Base-by-base conservation (phyloP, 2,113 vertebrate genomes). In the Xyrauchen texanus region DNA sequence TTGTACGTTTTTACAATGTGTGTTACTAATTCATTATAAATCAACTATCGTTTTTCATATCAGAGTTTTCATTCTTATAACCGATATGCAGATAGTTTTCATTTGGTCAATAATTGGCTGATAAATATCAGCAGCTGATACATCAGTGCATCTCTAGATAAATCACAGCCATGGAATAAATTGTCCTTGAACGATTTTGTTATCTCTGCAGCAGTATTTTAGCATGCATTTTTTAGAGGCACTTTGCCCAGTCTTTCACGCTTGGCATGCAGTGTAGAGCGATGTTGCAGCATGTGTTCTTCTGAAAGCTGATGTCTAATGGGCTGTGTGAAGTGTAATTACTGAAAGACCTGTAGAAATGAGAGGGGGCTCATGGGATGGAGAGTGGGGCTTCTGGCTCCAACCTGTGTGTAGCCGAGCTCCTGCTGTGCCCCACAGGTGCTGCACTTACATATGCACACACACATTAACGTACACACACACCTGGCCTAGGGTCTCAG, bases 401-500 rank as follows among this genome's bases (percentile, higher is more conserved):
- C 81, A 81, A 85, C 81, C 81, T 85, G 84, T 82, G 78, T 85
- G 78, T 77, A 79, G 62, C 72, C 21, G 44, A 70, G 70, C 65
- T 76, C 69, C 76, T 78, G 52, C 79, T 51, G 79, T 78, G 69
- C 76, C 72, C 76, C 46, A 77, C 82, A 79, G 82, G 84, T 85
- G 81, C 75, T 69, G 69, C 75, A 47, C 77, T 76, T 77, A 81
- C 76, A 81, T 80, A 84, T 75, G 64, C 68, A 60, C 79, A 49
- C 80, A 61, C 55, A 61, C 68, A 58, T 34, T 34, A 34, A 34
- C 21, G 3, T 55, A 62, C 71, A 74, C 63, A 66, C 78, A 85
- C 85, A 88, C 84, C 85, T 85, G 87, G 61, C 64, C 47, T 52
- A 15, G 73, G 84, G 78, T 70, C 79, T 85, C 83, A 82, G 85